Conservation (phyloP, 2,797 vertebrate genomes). For the Clarias pachynema region DNA sequence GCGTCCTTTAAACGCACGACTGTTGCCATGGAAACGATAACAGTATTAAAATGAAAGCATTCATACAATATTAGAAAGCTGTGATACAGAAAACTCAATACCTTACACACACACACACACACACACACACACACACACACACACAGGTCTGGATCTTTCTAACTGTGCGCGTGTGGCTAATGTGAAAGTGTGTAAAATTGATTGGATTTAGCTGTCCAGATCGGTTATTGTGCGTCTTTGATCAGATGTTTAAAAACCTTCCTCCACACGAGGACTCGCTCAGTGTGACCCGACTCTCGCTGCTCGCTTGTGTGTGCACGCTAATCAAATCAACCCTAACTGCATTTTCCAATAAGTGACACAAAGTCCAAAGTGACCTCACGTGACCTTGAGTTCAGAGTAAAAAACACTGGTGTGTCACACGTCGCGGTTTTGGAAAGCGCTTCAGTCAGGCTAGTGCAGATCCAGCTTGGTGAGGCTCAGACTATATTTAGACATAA, state of each 20-base stretch:
- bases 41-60: neutral
- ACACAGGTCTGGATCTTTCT: neutral
- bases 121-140: too few species aligned
- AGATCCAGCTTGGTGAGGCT: neutral
- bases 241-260: neutral
- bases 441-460: neutral
- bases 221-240: neutral
- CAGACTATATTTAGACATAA: neutral
- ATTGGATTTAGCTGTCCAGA: neutral
- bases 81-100: neutral
- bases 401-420: neutral
- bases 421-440: neutral
- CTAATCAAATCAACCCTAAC: conserved; percentile 4
- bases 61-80: neutral
- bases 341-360: neutral
- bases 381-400: neutral
- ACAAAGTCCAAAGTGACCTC: neutral
- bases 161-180: neutral
- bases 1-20: too few species aligned
- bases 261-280: neutral
- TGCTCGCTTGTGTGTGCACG: neutral
- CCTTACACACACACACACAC: too few species aligned
- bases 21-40: neutral
- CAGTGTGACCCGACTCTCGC: neutral
- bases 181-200: neutral